Evolutionary conservation across 2,888 invertebrate genomes (phyloP).

Genomic region (Aspidiotus destructor): DNA sequence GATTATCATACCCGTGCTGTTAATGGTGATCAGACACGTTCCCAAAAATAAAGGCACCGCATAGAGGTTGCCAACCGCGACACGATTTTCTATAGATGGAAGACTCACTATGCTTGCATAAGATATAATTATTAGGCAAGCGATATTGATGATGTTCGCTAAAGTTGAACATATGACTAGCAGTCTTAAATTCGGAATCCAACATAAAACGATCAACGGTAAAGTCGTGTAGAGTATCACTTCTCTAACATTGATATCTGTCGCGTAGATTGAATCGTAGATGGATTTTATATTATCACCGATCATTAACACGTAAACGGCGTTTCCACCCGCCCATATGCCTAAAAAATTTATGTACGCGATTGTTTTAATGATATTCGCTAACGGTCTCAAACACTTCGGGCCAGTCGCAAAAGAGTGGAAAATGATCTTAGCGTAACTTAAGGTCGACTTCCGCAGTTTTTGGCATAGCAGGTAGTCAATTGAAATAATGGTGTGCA

Average conservation of each 20-base stretch:
- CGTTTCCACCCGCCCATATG: slow-evolving; percentile 24
- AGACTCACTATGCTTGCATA: slow-evolving; percentile 71
- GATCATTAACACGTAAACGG: slow-evolving; percentile 13
- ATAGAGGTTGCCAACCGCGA: slow-evolving; percentile 52
- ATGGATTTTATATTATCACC: slow-evolving; percentile 16
- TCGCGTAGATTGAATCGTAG: slow-evolving; percentile 20
- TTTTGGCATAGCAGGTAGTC: slow-evolving; percentile 48
- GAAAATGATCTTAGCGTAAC: slow-evolving; percentile 71
- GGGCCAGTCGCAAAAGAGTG: slow-evolving; percentile 70
- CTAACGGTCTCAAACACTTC: slow-evolving; percentile 40
- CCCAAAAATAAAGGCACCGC: slow-evolving; percentile 88
- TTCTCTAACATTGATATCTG: slow-evolving; percentile 34
- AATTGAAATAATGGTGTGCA: slow-evolving; percentile 51
- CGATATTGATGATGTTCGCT: slow-evolving; percentile 73
- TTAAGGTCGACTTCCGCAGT: slow-evolving; percentile 52
- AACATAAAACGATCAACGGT: slow-evolving; percentile 62
- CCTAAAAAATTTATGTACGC: slow-evolving; percentile 10
- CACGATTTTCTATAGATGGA: slow-evolving; percentile 53
- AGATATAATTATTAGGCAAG: slow-evolving; percentile 73
- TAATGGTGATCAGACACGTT: slow-evolving; percentile 87
- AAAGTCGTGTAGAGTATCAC: slow-evolving; percentile 39
- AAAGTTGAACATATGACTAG: slow-evolving; percentile 81
- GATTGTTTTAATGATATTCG: slow-evolving; percentile 30
- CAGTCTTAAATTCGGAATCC: slow-evolving; percentile 70
- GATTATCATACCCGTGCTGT: slow-evolving; percentile 84